Conservation (phyloP, 37 sponge, comb jelly and placozoan genomes). For the Bolinopsis microptera region DNA sequence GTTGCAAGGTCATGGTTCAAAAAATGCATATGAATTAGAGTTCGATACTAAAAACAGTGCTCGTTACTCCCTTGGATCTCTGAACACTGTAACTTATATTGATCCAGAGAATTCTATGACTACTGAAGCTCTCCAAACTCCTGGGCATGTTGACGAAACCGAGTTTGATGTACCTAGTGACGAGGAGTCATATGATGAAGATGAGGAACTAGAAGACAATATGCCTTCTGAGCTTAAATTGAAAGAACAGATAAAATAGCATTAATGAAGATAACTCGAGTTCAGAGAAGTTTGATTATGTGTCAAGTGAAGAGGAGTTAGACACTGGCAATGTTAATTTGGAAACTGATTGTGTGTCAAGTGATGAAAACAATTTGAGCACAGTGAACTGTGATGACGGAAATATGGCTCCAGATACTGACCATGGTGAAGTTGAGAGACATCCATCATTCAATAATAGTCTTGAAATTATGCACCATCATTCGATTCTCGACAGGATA, state of each 20-base stretch:
- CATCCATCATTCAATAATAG: slow-evolving; percentile 16
- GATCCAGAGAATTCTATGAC: slow-evolving; percentile 53
- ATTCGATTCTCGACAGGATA: slow-evolving; percentile 26
- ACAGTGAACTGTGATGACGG: too few relatives aligned
- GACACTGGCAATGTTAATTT: background rate
- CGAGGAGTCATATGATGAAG: background rate
- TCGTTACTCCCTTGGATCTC: background rate
- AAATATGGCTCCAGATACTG: background rate
- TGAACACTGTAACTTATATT: slow-evolving; percentile 35
- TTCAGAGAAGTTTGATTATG: too few relatives aligned
- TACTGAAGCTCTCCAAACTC: slow-evolving; percentile 14
- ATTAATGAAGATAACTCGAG: background rate
- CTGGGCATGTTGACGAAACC: background rate
- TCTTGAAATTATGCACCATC: slow-evolving; percentile 11
- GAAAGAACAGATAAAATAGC: too few relatives aligned
- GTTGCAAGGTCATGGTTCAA: too few relatives aligned
- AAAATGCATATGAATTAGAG: too few relatives aligned
- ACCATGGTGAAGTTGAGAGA: background rate
- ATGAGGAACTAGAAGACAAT: background rate
- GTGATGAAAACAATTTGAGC: background rate
- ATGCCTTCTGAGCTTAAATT: too few relatives aligned
- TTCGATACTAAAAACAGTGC: too few relatives aligned
- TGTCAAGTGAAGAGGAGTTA: background rate
- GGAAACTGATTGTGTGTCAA: background rate
- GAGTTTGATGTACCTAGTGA: background rate